Percentiles rank a stretch among this genome's conserved stretches.
Evolutionary conservation across 2,888 invertebrate genomes (phyloP).

Genomic region (Atethmia centrago): DNA sequence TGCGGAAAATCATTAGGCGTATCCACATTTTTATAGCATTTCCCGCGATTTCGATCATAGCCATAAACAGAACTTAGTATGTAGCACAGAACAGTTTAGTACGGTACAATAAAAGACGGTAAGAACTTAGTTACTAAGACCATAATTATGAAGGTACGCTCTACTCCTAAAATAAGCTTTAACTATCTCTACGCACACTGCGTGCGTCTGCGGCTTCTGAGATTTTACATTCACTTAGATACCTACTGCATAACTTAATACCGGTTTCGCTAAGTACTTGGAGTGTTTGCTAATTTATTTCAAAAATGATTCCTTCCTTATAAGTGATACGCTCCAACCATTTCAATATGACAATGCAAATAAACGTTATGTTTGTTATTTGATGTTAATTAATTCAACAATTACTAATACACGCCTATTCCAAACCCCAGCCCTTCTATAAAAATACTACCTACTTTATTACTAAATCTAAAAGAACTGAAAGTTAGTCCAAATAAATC

Average conservation of each 20-base stretch:
- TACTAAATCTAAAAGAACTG: background rate
- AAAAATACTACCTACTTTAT: background rate
- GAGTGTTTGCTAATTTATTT: background rate
- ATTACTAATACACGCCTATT: background rate
- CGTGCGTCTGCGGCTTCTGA: conserved; percentile 14
- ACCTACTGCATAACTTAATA: conserved; percentile 27
- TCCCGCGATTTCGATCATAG: background rate
- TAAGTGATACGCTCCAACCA: background rate
- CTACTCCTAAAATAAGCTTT: conserved; percentile 5
- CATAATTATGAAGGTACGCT: too few species aligned
- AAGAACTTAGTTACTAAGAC: background rate
- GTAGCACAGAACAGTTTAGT: background rate
- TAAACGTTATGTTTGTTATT: background rate
- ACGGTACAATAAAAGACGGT: background rate
- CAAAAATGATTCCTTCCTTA: background rate
- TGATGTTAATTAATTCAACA: conserved; percentile 12
- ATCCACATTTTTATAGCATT: background rate
- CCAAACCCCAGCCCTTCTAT: too few species aligned
- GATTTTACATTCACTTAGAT: conserved; percentile 29
- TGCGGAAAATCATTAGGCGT: background rate
- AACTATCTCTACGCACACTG: background rate
- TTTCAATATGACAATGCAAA: background rate
- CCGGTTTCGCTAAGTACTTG: conserved; percentile 28
- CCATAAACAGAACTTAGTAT: background rate
- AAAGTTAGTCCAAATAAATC: background rate